A percentile compares a stretch with the other conserved stretches of the same genome.
phyloP scores from a whole-genome alignment of 2,797 vertebrate genomes.

The Syndactyla subalaris region DNA sequence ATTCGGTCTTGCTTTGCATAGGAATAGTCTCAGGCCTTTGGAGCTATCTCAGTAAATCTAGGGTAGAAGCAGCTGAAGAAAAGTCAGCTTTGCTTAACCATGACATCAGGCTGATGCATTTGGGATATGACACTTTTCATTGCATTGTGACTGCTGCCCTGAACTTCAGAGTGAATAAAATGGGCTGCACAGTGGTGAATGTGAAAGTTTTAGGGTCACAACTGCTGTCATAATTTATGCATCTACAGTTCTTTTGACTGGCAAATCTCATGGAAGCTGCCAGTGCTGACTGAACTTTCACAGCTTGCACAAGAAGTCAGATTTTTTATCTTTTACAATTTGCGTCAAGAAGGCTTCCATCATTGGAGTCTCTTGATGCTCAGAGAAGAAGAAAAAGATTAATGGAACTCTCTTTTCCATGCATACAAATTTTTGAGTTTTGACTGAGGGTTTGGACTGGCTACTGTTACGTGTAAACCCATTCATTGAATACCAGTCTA shows the following conservation, averaged over 20 bases:
- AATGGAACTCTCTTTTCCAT: not conserved
- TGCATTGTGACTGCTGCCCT: not conserved
- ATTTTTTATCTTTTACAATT: not conserved
- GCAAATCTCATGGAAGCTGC: not conserved
- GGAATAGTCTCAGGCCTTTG: not conserved
- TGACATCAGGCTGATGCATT: not conserved
- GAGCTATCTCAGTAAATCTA: not conserved
- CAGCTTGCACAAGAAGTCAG: not conserved
- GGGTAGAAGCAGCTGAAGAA: not conserved
- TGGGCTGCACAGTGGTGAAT: not conserved
- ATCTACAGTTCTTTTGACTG: not conserved
- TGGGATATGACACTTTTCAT: not conserved
- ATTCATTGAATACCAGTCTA: not conserved
- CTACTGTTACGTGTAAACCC: not conserved
- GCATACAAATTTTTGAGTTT: not conserved
- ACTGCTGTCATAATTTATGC: not conserved
- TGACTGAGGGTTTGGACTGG: not conserved
- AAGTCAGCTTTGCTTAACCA: not conserved
- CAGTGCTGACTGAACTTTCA: not conserved
- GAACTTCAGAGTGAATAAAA: not conserved
- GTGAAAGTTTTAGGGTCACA: not conserved
- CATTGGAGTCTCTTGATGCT: not conserved
- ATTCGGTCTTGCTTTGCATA: not conserved
- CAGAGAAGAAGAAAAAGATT: not conserved
- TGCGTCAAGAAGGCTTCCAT: not conserved